Percentiles rank a stretch among this genome's conserved stretches.
Conservation (phyloP, 1,140 invertebrate genomes). For the Uloborus diversus region DNA sequence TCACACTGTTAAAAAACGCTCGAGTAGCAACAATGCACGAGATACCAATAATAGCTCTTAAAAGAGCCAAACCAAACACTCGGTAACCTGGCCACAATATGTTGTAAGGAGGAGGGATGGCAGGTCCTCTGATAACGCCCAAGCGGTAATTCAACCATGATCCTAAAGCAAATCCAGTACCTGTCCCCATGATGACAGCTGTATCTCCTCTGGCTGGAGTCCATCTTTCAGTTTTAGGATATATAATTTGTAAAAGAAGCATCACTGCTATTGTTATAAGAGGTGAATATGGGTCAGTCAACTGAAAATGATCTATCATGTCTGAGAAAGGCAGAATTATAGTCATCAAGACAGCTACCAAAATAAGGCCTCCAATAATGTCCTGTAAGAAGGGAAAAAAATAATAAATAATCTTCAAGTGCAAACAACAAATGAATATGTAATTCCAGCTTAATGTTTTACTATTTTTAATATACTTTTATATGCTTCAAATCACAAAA, state of each 20-base stretch:
- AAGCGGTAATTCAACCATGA: conserved; percentile 84
- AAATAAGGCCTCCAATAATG: conserved; percentile 76
- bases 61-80: conserved; percentile 73
- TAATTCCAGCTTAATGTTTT: too few species aligned
- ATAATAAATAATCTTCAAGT: too few species aligned
- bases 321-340: conserved; percentile 79
- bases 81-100: conserved; percentile 80
- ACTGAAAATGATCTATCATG: conserved; percentile 75
- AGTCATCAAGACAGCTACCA: conserved; percentile 75
- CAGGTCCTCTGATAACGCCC: conserved; percentile 72
- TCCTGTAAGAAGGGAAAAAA: conserved; percentile 70
- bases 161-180: conserved; percentile 80
- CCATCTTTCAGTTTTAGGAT: conserved; percentile 77
- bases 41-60: conserved; percentile 79
- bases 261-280: conserved; percentile 73
- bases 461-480: too few species aligned
- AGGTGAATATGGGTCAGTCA: conserved; percentile 75
- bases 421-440: too few species aligned
- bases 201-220: conserved; percentile 89
- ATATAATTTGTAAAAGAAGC: conserved; percentile 75
- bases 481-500: too few species aligned
- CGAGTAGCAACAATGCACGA: conserved; percentile 75
- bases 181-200: conserved; percentile 81
- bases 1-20: conserved; percentile 75
- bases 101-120: conserved; percentile 73